Evolutionary conservation across 2,888 invertebrate species (phyloP).

Genomic region (Lamellibrachia satsuma): DNA sequence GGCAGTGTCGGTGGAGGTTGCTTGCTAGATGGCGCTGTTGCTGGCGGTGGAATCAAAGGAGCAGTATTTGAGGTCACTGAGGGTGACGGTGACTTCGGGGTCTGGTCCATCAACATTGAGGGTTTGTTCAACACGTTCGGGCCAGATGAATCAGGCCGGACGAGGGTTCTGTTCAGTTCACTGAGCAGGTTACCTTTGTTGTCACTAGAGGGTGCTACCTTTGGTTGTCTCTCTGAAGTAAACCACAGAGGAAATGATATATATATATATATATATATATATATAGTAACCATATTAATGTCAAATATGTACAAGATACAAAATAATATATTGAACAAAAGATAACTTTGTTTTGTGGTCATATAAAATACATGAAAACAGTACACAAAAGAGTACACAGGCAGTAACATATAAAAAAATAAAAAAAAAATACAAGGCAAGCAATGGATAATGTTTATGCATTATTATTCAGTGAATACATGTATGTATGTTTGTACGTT

Average conservation of each 20-base stretch:
- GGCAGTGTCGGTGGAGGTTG: slow-evolving; percentile 3
- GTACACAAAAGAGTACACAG: too few species aligned
- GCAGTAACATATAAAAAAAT: too few species aligned
- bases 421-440: too few species aligned
- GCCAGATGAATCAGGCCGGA: background rate
- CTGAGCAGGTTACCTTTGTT: background rate
- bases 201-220: background rate
- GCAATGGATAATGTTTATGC: too few species aligned
- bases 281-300: too few species aligned
- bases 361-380: too few species aligned
- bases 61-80: background rate
- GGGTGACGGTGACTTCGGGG: background rate
- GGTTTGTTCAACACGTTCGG: background rate
- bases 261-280: background rate
- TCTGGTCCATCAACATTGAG: background rate
- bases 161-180: background rate
- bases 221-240: background rate
- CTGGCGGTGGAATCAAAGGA: background rate
- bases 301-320: too few species aligned
- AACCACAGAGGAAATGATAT: background rate
- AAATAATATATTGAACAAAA: too few species aligned
- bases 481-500: background rate
- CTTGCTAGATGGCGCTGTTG: background rate
- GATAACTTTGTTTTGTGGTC: too few species aligned
- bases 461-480: background rate